Percentiles rank a stretch among this genome's conserved stretches.
Evolutionary conservation across 2,797 vertebrate species (phyloP).

Genomic region (Oreochromis grahami): DNA sequence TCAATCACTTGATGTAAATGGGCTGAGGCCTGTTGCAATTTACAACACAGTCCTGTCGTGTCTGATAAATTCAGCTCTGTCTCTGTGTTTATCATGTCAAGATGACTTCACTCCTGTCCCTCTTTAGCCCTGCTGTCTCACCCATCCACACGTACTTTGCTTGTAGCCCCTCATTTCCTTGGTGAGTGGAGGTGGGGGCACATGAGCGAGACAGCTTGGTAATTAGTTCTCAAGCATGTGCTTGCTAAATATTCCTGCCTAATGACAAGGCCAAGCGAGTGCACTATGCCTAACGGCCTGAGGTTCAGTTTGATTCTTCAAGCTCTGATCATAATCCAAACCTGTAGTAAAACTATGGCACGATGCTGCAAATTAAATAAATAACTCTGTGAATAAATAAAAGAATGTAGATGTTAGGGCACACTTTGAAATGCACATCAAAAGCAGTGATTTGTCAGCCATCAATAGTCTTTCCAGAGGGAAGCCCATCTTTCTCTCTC

Average conservation of each 20-base stretch:
- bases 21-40: slow-evolving; percentile 58
- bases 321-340: slow-evolving; percentile 54
- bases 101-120: slow-evolving; percentile 63
- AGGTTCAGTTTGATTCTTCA: slow-evolving; percentile 33
- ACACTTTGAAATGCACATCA: slow-evolving; percentile 68
- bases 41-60: slow-evolving; percentile 54
- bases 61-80: slow-evolving; percentile 62
- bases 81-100: slow-evolving; percentile 74
- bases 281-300: slow-evolving; percentile 29
- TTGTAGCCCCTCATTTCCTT: slow-evolving; percentile 54
- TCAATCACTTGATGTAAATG: slow-evolving; percentile 77
- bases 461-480: slow-evolving; percentile 61
- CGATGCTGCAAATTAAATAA: slow-evolving; percentile 33
- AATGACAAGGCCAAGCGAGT: slow-evolving; percentile 58
- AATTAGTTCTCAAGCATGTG: slow-evolving; percentile 65
- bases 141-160: slow-evolving; percentile 22
- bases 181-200: slow-evolving; percentile 11
- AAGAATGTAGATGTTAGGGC: slow-evolving; percentile 53
- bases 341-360: slow-evolving; percentile 26
- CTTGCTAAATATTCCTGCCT: slow-evolving; percentile 63
- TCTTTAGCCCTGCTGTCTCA: slow-evolving; percentile 47
- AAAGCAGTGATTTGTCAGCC: slow-evolving; percentile 62
- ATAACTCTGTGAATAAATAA: slow-evolving; percentile 50
- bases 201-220: slow-evolving; percentile 60
- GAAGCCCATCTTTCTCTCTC: slow-evolving; percentile 18